These are phyloP conservation scores for Lampropteryx suffumata DNA, from an alignment of 2,888 invertebrate genomes.

Conservation along the genomic window DNA sequence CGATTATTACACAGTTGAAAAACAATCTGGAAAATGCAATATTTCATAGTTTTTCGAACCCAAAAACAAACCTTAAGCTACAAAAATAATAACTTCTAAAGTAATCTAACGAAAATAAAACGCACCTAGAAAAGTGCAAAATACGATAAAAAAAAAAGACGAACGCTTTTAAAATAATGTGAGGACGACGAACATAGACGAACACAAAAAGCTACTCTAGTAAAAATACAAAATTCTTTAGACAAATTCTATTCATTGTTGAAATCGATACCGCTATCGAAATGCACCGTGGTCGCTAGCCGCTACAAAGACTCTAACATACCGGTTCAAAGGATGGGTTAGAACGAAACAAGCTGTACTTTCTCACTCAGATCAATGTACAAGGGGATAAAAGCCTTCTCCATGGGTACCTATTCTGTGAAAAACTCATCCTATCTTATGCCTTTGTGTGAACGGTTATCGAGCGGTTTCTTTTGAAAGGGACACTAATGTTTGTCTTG, in stretches of 20 bases:
- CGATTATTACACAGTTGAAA: too few species aligned
- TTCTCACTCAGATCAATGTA: slow-evolving; percentile 68
- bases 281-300: slow-evolving; percentile 55
- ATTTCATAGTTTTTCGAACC: too few species aligned
- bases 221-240: slow-evolving; percentile 34
- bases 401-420: slow-evolving; percentile 52
- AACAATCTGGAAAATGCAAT: too few species aligned
- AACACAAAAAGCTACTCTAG: slow-evolving; percentile 6
- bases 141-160: too few species aligned
- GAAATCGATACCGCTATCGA: slow-evolving; percentile 74
- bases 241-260: slow-evolving; percentile 68
- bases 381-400: slow-evolving; percentile 48
- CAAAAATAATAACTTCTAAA: too few species aligned
- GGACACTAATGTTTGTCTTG: slow-evolving; percentile 22
- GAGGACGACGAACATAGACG: not conserved
- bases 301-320: slow-evolving; percentile 64
- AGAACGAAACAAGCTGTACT: slow-evolving; percentile 60
- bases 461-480: slow-evolving; percentile 31
- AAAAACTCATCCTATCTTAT: slow-evolving; percentile 56
- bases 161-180: too few species aligned
- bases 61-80: too few species aligned
- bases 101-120: too few species aligned
- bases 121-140: too few species aligned
- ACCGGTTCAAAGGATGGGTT: slow-evolving; percentile 65
- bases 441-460: slow-evolving; percentile 43